Evolutionary conservation across 2,113 vertebrate species (phyloP), one percentile per base, ranked within the genome.

Genomic region (Prietella phreatophila): DNA sequence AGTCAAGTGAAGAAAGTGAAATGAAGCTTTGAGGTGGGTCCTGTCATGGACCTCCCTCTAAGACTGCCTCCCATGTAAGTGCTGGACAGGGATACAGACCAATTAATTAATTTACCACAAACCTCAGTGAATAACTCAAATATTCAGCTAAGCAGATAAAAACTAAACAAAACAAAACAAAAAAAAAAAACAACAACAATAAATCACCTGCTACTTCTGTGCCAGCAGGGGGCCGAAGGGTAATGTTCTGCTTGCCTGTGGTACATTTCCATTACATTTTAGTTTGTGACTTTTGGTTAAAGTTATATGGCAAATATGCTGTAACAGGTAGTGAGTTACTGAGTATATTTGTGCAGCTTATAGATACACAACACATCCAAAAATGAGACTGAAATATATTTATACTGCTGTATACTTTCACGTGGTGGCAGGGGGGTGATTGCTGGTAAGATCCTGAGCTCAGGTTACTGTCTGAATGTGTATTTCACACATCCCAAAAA

Each of bases 1-100:
- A 56, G 53, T 91, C 56, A 88, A 81, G 63, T 67, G 85, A 89
- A 53, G 30, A 47, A 89, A 80, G n/a, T 87, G 36, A 89, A 89
- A 67, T 76, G 42, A 76, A 76, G 73, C 22, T 22, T 42, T 47
- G 73, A 9, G 22, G 25, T 47, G 42, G 1, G 42, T 27, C 73
- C 69, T 89, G 50, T 19, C 39, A 47, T 83, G 33, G 87, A 86
- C 85, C 82, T 84, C 86, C 67, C 56, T 47, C 39, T 25, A 67
- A 67, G 53, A 13, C 4, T 17, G 8, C 60, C 67, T 53, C 36
- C 30, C 76, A 42, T 58, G 42, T 67, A 56, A 4, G 36, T 6
- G 47, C 65, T 82, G 60, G 13, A 73, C 81, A 83, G 25, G 39
- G 73, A 84, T 84, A 39, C 30, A 86, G 33, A 33, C 79, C 60